Evolutionary conservation across 2,797 vertebrate genomes (phyloP).

Genomic region (Sphenopsis melanotis): DNA sequence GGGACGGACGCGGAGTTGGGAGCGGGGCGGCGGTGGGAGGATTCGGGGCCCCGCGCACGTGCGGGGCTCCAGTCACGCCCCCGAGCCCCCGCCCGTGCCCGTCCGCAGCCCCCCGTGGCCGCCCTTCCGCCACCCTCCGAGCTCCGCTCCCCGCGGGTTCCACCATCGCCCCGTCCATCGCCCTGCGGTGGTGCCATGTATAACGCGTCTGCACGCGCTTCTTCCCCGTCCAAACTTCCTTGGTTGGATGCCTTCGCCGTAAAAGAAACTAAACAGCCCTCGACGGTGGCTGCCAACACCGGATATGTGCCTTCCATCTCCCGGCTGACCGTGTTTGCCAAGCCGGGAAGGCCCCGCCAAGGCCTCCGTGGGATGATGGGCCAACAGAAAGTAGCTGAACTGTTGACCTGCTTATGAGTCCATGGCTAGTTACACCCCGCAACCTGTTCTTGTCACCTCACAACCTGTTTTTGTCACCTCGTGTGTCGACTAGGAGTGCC

Average conservation of each 20-base stretch:
- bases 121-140: neutral
- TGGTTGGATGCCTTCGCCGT: neutral
- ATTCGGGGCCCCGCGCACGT: neutral
- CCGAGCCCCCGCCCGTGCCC: neutral
- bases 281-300: rapidly evolving
- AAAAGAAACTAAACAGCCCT: neutral
- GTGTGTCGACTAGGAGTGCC: neutral
- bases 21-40: neutral
- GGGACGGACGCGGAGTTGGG: neutral
- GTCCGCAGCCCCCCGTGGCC: neutral
- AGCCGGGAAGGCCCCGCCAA: neutral
- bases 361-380: neutral
- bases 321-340: neutral
- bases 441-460: rapidly evolving
- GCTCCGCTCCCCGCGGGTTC: neutral
- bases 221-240: neutral
- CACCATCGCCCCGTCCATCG: rapidly evolving
- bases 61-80: neutral
- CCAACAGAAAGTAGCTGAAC: neutral
- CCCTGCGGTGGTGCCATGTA: rapidly evolving
- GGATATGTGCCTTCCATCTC: neutral
- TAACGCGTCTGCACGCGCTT: rapidly evolving
- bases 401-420: neutral
- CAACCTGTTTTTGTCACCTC: neutral
- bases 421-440: rapidly evolving